Conservation (phyloP, 2,797 vertebrate species). For the Philypnodon macrostomus region DNA sequence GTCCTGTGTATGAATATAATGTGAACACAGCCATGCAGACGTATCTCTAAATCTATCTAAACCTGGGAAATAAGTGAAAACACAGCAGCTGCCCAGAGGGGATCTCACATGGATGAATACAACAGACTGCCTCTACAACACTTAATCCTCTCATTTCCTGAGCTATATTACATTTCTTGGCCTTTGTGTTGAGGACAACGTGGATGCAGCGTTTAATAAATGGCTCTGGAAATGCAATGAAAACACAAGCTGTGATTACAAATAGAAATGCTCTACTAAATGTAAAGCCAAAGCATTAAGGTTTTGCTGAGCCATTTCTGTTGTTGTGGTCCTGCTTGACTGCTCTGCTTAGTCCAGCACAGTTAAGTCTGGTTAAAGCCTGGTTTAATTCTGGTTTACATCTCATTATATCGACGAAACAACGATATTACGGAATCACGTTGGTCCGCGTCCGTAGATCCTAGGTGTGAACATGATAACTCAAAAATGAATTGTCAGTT, state of each 20-base stretch:
- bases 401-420: no score
- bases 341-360: no score
- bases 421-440: no score
- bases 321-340: no score
- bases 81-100: constrained; percentile 50
- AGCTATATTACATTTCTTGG: constrained; percentile 53
- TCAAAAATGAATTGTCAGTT: no score
- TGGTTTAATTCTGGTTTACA: no score
- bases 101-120: constrained; percentile 61
- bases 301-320: neutral
- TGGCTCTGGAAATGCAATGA: constrained; percentile 38
- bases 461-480: no score
- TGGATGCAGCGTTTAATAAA: constrained; percentile 58
- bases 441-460: no score
- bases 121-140: constrained; percentile 45
- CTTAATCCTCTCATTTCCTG: constrained; percentile 61
- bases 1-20: no score
- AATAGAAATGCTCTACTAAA: constrained; percentile 41
- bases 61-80: constrained; percentile 59
- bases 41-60: constrained; percentile 26
- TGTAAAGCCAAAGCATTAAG: constrained; percentile 8
- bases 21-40: neutral
- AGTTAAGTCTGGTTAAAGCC: no score
- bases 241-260: constrained; percentile 31
- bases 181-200: constrained; percentile 44